Base-by-base conservation (phyloP, 2,888 invertebrate species). In the Zaprionus lineosus region DNA sequence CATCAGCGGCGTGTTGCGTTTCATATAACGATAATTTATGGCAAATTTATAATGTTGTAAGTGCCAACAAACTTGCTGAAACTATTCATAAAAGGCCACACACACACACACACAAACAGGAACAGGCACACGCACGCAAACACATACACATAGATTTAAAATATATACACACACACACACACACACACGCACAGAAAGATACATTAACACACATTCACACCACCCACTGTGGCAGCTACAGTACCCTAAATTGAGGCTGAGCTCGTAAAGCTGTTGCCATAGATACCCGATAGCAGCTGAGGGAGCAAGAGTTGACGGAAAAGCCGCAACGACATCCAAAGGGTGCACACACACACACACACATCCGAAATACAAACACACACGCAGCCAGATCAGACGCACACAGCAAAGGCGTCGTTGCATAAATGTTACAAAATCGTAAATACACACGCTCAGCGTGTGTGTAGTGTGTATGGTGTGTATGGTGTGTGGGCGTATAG, bases 21-120 rank as follows among this genome's bases (percentile, higher is more conserved):
- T 58, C 79, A 78, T 78, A 74, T 82, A 77, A 85, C 62, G 55
- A 85, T 85, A 83, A 85, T 78, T 77, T 77, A 83, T 83, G 57
- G 75, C 71, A 78, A 82, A 78, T 77, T 85, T 85, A 77, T 85
- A 77, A 83, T 85, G 77, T 74, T 78, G 84, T 83, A 78, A 85
- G 84, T 85, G 77, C 84, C 79, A 82, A 77, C 77, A 77, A 77
- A 85, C 83, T 77, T 78, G 77, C 86, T 70, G 83, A 59, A 83
- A 77, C 77, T 85, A 85, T 78, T 81, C 74, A 84, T 84, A 77
- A 77, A 84, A 77, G 58, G 65, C 60, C 48, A 36, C 41, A 60
- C 53, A 51, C 50, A 63, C 43, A 31, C 53, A 50, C 12, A 9
- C 48, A 33, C n/a, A n/a, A n/a, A n/a, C n/a, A n/a, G n/a, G n/a